Percentiles rank a stretch among this genome's conserved stretches.
Evolutionary conservation across 2,797 vertebrate genomes (phyloP).

Genomic region (Choloepus didactylus): DNA sequence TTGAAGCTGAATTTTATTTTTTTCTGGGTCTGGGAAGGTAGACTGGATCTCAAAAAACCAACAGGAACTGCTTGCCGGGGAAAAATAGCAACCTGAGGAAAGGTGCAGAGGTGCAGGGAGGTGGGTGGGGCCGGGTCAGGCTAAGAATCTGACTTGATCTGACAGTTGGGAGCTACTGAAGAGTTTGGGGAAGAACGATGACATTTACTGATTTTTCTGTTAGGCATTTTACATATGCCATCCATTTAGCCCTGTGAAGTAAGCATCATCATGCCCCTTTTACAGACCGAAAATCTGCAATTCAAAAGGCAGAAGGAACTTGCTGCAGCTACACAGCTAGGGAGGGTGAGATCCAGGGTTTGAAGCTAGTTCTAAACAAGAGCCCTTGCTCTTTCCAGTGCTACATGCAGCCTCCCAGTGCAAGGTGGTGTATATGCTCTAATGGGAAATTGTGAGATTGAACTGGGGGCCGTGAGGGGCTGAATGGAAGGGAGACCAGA

Average conservation of each 20-base stretch:
- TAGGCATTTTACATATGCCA: background rate
- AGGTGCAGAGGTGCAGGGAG: background rate
- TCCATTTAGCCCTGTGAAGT: background rate
- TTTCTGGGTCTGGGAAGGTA: background rate
- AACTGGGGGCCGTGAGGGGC: background rate
- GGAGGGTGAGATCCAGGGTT: background rate
- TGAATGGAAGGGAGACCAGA: background rate
- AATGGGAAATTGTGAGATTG: background rate
- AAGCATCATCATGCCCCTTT: background rate
- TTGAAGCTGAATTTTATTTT: constrained; percentile 1
- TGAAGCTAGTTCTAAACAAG: background rate
- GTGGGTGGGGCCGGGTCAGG: background rate
- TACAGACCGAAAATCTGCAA: constrained; percentile 19
- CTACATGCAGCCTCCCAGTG: background rate
- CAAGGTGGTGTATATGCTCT: background rate
- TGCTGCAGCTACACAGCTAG: background rate
- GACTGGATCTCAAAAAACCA: background rate
- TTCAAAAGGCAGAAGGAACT: background rate
- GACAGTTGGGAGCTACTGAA: background rate
- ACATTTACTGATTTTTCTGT: background rate
- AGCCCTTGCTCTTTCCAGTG: background rate
- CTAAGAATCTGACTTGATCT: constrained; percentile 11
- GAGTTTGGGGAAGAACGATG: background rate
- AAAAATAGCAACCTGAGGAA: background rate
- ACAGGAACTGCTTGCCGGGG: background rate